Evolutionary conservation across 2,797 vertebrate species (phyloP), one percentile per base, ranked within the genome.

Genomic region (Bovichtus diacanthus): DNA sequence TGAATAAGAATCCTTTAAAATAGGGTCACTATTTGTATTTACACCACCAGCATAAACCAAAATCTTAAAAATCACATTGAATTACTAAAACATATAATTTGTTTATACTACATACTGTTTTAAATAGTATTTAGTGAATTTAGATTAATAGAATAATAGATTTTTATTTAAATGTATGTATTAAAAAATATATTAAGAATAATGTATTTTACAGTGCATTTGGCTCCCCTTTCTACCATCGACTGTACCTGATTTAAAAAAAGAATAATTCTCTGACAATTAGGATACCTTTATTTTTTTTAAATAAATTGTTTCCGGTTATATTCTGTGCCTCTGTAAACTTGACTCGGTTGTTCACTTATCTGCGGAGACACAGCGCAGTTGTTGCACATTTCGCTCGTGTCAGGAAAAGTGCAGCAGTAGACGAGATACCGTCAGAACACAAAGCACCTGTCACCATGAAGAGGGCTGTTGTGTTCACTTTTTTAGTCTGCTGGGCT

Each of bases 401-500:
- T 1, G 38, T 12, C 9, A 49, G 3, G 3, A n/a, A 15, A 12
- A 36, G 54, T 2, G 2, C 6, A 29, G 2, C 2, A 2, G 44
- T 2, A 6, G 49, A 0, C 3, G 1, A 11, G 18, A 3, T 1
- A 2, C 8, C 15, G 15, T 21, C 38, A 5, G 39, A 6, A 34
- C 31, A 6, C 34, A 7, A 6, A 34, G 4, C 13, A 68, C 12
- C 27, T 55, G 70, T 56, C 79, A 85, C 12, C 74, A 92, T 93
- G 91, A 87, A 80, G 72, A 76, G 7, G 1, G 23, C 27, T 13
- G 25, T 39, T 25, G 21, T 75, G 9, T 12, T 91, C n/a, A 2
- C 81, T 8, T 38, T 81, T 5, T 1, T 83, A 0, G 63, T 43
- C 63, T 76, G 84, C 69, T 84, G 74, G 15, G 74, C 76, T 27